phyloP scores from a whole-genome alignment of 2,888 invertebrate genomes.

The Neoscelio sp. region DNA sequence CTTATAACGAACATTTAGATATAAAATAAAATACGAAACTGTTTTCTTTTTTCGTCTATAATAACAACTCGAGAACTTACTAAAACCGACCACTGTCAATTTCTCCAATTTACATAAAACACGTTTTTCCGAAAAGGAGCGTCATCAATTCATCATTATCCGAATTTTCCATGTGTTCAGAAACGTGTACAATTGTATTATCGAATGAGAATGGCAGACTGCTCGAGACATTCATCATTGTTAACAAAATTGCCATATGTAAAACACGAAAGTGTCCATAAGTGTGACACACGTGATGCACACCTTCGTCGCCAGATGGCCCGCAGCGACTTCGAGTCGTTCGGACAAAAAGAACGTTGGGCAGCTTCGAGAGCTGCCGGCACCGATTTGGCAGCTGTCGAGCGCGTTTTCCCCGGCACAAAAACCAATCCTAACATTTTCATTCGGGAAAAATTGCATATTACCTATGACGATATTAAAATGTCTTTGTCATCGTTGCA shows the following conservation, averaged over 20 bases:
- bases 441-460: conserved; percentile 26
- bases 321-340: conserved; percentile 53
- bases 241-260: conserved; percentile 57
- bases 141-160: conserved; percentile 15
- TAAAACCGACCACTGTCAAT: no score
- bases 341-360: conserved; percentile 51
- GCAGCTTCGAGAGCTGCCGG: conserved; percentile 51
- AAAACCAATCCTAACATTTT: conserved; percentile 40
- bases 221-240: conserved; percentile 42
- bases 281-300: conserved; percentile 59
- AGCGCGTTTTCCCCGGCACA: conserved; percentile 72
- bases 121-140: conserved; percentile 12
- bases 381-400: conserved; percentile 80
- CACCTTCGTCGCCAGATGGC: conserved; percentile 60
- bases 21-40: no score
- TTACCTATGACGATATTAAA: conserved; percentile 43
- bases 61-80: no score
- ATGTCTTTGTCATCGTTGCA: conserved; percentile 39
- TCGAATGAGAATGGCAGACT: conserved; percentile 14
- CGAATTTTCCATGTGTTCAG: neutral
- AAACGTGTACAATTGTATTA: neutral
- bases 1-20: no score
- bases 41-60: no score
- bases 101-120: no score
- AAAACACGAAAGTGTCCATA: conserved; percentile 48